Percentiles rank a stretch among this genome's conserved stretches.
Evolutionary conservation across 2,888 invertebrate genomes (phyloP).

Genomic region (Micropterix aruncella): DNA sequence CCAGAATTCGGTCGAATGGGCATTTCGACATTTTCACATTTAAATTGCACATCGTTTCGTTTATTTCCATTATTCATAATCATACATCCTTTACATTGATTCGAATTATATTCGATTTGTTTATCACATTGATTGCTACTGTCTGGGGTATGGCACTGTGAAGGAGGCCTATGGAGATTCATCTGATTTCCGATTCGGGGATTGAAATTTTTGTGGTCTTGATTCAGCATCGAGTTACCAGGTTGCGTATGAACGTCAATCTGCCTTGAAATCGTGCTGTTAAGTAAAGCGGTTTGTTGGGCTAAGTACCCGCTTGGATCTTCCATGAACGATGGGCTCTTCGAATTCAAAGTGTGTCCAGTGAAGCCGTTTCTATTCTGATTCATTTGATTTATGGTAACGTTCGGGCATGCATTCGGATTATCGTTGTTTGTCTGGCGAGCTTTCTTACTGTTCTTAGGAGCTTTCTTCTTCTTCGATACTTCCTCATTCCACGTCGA

Average conservation of each 20-base stretch:
- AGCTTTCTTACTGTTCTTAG: conserved; percentile 37
- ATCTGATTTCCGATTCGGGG: background rate
- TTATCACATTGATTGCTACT: conserved; percentile 32
- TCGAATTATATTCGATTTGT: conserved; percentile 16
- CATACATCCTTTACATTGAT: conserved; percentile 41
- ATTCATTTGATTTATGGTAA: conserved; percentile 7
- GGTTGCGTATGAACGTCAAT: conserved; percentile 25
- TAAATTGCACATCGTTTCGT: conserved; percentile 7
- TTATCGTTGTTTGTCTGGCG: conserved; percentile 25
- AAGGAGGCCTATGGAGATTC: conserved; percentile 21
- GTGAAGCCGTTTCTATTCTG: conserved; percentile 7
- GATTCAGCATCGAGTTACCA: conserved; percentile 23
- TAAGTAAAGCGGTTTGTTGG: conserved; percentile 76
- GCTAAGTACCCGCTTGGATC: conserved; percentile 85
- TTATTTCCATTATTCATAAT: conserved; percentile 14
- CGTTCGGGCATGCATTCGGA: conserved; percentile 10
- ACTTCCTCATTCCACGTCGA: conserved; percentile 40
- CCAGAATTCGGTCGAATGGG: conserved; percentile 1
- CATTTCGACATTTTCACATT: conserved; percentile 5
- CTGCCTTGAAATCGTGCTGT: conserved; percentile 67
- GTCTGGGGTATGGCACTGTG: conserved; percentile 32
- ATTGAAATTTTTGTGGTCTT: conserved; percentile 19
- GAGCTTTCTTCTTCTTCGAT: conserved; percentile 40
- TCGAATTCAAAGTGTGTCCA: conserved; percentile 2
- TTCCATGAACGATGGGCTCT: conserved; percentile 72